A percentile compares a stretch with the other conserved stretches of the same genome.
Conservation (phyloP, 2,797 vertebrate genomes). For the Nannoperca australis region DNA sequence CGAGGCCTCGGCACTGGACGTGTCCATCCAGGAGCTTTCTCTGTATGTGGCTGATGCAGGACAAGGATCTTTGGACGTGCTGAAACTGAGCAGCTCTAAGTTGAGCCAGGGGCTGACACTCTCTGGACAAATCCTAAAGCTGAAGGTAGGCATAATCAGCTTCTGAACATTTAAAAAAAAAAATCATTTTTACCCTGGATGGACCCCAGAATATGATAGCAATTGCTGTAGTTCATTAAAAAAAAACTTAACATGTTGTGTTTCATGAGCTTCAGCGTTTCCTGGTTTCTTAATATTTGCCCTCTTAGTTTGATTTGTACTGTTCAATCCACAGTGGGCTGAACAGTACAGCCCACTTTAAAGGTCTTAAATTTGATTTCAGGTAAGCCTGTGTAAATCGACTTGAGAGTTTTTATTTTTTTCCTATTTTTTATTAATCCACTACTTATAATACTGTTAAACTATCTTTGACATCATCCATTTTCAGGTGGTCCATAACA, state of each 20-base stretch:
- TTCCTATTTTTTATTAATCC: background rate
- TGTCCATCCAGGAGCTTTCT: constrained; percentile 76
- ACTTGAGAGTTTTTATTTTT: background rate
- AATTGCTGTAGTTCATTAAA: background rate
- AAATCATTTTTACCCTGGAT: background rate
- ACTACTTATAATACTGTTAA: background rate
- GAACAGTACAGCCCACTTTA: background rate
- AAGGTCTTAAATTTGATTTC: background rate
- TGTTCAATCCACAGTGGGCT: background rate
- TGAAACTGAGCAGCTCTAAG: constrained; percentile 79
- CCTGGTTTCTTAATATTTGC: background rate
- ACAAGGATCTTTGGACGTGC: constrained; percentile 79
- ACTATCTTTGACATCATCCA: background rate
- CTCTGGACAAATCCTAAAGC: constrained; percentile 77
- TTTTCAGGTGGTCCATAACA: background rate
- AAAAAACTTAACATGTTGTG: background rate
- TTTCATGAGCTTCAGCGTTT: background rate
- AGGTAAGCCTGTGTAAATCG: too few species aligned
- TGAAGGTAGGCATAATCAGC: constrained; percentile 57
- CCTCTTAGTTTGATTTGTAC: background rate
- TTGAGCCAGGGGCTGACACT: constrained; percentile 71
- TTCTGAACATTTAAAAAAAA: too few species aligned
- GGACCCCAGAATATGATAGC: background rate
- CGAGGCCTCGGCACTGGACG: constrained; percentile 82
- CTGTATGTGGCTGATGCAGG: constrained; percentile 87